phyloP scores from a whole-genome alignment of 2,113 vertebrate species.

The Rhizomys pruinosus region DNA sequence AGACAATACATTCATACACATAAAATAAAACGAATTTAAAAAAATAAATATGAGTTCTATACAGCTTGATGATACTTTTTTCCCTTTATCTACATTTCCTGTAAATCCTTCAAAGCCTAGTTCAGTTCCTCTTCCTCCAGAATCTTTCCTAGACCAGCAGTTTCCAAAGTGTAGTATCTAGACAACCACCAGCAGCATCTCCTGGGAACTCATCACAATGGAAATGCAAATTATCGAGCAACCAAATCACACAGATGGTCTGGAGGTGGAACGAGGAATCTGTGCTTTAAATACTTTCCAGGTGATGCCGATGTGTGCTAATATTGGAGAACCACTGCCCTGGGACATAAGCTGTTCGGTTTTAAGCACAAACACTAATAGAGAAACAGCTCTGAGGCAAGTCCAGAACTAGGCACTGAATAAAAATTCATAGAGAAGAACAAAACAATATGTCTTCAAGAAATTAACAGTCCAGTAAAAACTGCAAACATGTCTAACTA shows the following conservation, averaged over 20 bases:
- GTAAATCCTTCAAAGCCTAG: neutral
- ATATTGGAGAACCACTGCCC: neutral
- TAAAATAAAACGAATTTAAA: no score
- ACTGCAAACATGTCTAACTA: neutral
- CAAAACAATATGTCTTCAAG: neutral
- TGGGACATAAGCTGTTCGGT: neutral
- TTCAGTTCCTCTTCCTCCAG: neutral
- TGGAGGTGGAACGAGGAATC: neutral
- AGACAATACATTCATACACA: no score
- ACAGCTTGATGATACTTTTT: neutral
- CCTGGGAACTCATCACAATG: neutral
- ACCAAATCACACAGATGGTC: neutral
- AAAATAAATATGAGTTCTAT: neutral
- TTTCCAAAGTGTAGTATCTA: neutral
- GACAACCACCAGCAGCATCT: neutral
- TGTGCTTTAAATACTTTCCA: neutral
- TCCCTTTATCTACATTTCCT: neutral
- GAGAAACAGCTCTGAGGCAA: neutral
- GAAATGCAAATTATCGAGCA: slow-evolving; percentile 1
- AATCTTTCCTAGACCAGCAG: neutral
- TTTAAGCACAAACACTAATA: neutral
- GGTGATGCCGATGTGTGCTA: neutral
- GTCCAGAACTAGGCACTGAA: neutral
- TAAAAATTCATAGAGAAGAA: neutral
- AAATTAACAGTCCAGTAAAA: neutral